phyloP scores from a whole-genome alignment of 2,113 vertebrate species.

The Azemiops feae region DNA sequence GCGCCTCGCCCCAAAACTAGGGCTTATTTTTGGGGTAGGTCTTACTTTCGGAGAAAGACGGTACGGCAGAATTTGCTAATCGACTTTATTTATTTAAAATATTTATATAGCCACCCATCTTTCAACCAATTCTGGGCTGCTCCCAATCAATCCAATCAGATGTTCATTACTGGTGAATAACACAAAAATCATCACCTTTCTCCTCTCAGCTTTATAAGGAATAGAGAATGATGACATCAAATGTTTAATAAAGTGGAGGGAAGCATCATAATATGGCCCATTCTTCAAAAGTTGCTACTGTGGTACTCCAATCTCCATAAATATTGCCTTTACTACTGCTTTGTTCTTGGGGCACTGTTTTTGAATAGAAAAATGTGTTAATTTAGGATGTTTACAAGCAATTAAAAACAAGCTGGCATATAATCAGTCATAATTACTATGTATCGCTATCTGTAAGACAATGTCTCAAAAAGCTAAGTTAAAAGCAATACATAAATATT shows the following conservation, averaged over 20 bases:
- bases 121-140: neutral
- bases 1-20: too few species aligned
- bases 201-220: neutral
- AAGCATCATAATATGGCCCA: neutral
- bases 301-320: neutral
- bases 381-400: neutral
- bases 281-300: neutral
- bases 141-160: neutral
- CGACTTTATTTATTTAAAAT: neutral
- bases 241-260: neutral
- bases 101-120: neutral
- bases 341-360: neutral
- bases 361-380: neutral
- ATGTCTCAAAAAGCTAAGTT: neutral
- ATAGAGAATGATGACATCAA: neutral
- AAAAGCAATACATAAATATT: neutral
- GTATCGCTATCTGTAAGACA: neutral
- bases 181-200: too few species aligned
- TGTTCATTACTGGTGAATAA: neutral
- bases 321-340: neutral
- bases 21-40: too few species aligned
- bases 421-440: neutral
- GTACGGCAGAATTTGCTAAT: neutral
- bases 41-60: too few species aligned
- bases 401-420: neutral